Base-by-base conservation (phyloP, 2,888 invertebrate species). In the Mellilla xanthometata region DNA sequence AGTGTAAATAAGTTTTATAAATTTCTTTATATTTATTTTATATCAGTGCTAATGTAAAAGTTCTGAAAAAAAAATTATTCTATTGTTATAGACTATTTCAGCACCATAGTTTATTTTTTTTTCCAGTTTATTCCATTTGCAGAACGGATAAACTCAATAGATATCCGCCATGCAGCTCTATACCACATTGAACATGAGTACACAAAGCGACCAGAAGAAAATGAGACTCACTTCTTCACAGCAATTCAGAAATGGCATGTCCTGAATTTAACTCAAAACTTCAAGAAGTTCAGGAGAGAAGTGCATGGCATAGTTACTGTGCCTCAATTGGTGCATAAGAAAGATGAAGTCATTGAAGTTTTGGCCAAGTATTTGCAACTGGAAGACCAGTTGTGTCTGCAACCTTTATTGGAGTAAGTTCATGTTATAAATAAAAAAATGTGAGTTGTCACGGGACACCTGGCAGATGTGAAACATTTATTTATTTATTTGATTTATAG, bases 211-310 rank as follows among this genome's bases (percentile, higher is more conserved):
- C 93, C 93, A 4, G 94, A 93, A 57, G 94, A 94, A 39, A 86
- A 91, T 36, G 93, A 94, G 66, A 96, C 97, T 0, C 94, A 94
- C 72, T 97, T 99, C 75, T 91, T 93, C 62, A 93, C 96, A 74
- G 93, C 96, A 0, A 76, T 98, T 12, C 93, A 94, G 53, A 98
- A 98, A 90, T 99, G 98, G 97, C 93, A 93, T 67, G 95, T 94
- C 1, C 91, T 98, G 12, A 98, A 98, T 81, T 91, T 96, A 52
- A 95, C 97, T 0, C 93, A 96, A 60, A 94, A 95, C 68, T 98
- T 94, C 76, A 92, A 93, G 32, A 90, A 91, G 39, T 96, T 98
- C 63, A 92, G 93, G 52, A 93, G 92, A 55, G 94, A 95, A 70
- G 92, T 97, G 2, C 92, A 92, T 49, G 91, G 92, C 27, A 93